These are phyloP conservation scores for Sturmia bella DNA, from an alignment of 2,888 invertebrate species.

Conservation along the genomic window DNA sequence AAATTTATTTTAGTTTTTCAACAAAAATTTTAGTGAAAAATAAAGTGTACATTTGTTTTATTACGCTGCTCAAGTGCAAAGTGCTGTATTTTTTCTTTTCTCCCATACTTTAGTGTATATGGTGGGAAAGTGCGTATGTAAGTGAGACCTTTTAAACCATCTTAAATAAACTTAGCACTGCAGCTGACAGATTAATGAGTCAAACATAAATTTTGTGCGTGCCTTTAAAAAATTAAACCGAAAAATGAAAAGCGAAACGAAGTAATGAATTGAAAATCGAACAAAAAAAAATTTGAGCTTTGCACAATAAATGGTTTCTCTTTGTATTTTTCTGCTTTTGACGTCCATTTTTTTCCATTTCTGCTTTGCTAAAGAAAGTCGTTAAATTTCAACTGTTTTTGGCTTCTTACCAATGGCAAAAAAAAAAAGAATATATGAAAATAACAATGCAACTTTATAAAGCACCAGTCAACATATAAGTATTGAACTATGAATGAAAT, in stretches of 20 bases:
- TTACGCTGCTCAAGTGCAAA: too few species aligned
- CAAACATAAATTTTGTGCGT: constrained; percentile 64
- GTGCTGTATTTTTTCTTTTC: too few species aligned
- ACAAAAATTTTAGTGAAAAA: too few species aligned
- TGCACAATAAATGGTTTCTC: background rate
- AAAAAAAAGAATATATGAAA: background rate
- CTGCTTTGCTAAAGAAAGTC: constrained; percentile 52
- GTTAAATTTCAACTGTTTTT: constrained; percentile 45
- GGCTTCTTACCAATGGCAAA: constrained; percentile 56
- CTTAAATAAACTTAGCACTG: constrained; percentile 62
- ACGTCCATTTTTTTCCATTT: constrained; percentile 35
- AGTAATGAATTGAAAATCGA: constrained; percentile 33
- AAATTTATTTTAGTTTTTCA: too few species aligned
- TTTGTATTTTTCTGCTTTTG: constrained; percentile 51
- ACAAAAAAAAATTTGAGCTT: constrained; percentile 15
- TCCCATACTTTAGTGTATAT: too few species aligned
- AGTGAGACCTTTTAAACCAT: constrained; percentile 19
- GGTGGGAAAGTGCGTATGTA: background rate
- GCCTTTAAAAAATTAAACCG: constrained; percentile 32
- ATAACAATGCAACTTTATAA: constrained; percentile 53
- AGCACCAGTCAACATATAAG: constrained; percentile 22
- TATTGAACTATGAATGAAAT: constrained; percentile 18
- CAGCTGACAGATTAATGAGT: constrained; percentile 69
- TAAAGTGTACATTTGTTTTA: background rate
- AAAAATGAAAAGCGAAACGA: background rate